Evolutionary conservation across 2,797 vertebrate genomes (phyloP).

Genomic region (Gouania willdenowi): DNA sequence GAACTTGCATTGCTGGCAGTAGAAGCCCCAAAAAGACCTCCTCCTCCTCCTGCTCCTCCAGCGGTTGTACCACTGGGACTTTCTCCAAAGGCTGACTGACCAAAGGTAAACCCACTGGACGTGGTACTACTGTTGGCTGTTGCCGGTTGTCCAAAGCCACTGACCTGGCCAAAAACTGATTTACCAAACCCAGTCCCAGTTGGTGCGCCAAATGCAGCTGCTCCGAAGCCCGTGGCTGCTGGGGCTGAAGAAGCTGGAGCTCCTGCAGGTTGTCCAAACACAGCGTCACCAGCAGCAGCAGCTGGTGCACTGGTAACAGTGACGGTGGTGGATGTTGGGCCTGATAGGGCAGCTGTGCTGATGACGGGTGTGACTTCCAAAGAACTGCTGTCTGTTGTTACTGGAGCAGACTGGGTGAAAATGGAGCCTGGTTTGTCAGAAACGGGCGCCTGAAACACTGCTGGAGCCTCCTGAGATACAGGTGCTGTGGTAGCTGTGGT

Average conservation of each 20-base stretch:
- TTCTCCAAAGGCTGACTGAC: slow-evolving; percentile 69
- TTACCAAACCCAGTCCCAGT: slow-evolving; percentile 66
- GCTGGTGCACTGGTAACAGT: slow-evolving; percentile 25
- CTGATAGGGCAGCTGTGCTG: slow-evolving; percentile 31
- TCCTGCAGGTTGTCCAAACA: slow-evolving; percentile 56
- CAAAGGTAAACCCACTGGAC: slow-evolving; percentile 72
- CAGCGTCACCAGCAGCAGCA: slow-evolving; percentile 3
- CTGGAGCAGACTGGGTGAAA: slow-evolving; percentile 53
- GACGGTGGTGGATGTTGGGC: slow-evolving; percentile 22
- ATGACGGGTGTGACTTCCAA: slow-evolving; percentile 39
- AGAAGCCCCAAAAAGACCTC: slow-evolving; percentile 74
- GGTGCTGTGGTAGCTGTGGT: neutral
- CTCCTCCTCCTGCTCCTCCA: slow-evolving; percentile 16
- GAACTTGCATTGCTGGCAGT: slow-evolving; percentile 72
- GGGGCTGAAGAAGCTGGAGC: slow-evolving; percentile 25
- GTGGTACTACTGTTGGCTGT: slow-evolving; percentile 38
- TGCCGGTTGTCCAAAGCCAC: slow-evolving; percentile 80
- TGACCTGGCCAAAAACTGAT: slow-evolving; percentile 73
- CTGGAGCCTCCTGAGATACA: slow-evolving; percentile 22
- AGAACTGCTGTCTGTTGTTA: slow-evolving; percentile 41
- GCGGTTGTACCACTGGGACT: slow-evolving; percentile 44
- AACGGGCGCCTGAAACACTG: slow-evolving; percentile 66
- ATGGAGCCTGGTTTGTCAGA: slow-evolving; percentile 75
- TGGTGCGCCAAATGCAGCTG: slow-evolving; percentile 44
- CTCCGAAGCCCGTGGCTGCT: slow-evolving; percentile 64